These are phyloP conservation scores for Pocillopora meandrina DNA, from an alignment of 92 coral and sea anemone species.

Conservation along the genomic window DNA sequence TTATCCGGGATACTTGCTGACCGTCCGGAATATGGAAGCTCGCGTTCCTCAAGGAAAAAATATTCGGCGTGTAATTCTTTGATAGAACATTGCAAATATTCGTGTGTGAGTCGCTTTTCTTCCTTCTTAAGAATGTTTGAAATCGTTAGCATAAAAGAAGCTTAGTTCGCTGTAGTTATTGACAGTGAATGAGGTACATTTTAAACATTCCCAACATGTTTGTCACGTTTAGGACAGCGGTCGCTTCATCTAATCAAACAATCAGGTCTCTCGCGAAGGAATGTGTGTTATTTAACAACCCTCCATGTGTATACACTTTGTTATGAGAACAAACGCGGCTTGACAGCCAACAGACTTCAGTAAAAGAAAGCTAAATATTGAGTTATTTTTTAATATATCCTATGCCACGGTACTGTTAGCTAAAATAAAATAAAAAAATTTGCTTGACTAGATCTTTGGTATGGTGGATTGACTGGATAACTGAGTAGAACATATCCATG, in stretches of 20 bases:
- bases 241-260: background rate
- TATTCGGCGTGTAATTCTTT: background rate
- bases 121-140: constrained; percentile 14
- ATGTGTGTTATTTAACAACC: background rate
- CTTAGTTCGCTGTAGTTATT: constrained; percentile 35
- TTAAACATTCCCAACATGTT: constrained; percentile 16
- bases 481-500: too few species aligned
- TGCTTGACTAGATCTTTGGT: too few species aligned
- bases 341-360: background rate
- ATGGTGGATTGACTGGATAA: too few species aligned
- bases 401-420: too few species aligned
- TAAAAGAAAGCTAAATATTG: background rate
- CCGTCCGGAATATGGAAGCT: background rate
- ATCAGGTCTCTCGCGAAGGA: background rate
- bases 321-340: background rate
- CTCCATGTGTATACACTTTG: background rate
- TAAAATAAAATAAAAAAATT: too few species aligned
- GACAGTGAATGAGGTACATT: constrained; percentile 36
- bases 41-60: constrained; percentile 39
- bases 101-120: constrained; percentile 1
- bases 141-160: constrained; percentile 36
- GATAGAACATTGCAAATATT: background rate
- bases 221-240: constrained; percentile 33
- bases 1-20: constrained; percentile 37
- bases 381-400: too few species aligned